Evolutionary conservation across 2,113 vertebrate genomes (phyloP), one percentile per base, ranked within the genome.

Genomic region (Ictalurus punctatus): DNA sequence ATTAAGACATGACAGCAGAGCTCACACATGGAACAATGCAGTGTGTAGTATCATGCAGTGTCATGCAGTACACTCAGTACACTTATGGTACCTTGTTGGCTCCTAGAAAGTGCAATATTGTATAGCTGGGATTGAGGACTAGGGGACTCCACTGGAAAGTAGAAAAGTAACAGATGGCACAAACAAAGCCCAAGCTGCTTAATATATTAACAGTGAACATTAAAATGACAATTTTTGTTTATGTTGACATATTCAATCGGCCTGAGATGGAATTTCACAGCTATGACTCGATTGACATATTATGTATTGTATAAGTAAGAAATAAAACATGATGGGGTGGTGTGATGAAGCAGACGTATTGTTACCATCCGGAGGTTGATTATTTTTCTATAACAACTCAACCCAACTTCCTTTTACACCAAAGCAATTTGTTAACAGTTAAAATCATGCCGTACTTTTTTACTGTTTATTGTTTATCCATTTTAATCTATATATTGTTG

Each of bases 71-170:
- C 90, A 95, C 94, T 93, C 76, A 94, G 65, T 88, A 86, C 14
- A 92, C 56, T 81, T 90, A 91, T 92, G 95, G 97, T 99, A 99
- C 98, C 98, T 99, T 99, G 92, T 97, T 97, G 93, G 98, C 96
- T 96, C 98, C 98, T 97, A 99, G 97, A 97, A 99, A 97, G 96
- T 99, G 98, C 96, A 99, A 97, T 94, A 99, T 99, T 94, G 98
- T 98, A 94, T 98, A 99, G 97, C 98, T 99, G 96, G 98, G 97
- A 93, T 99, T 99, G 97, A 99, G 97, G 95, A 99, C 97, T 97
- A 99, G 96, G 94, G 98, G 98, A 90, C 97, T 99, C 97, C 97
- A 99, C 97, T 99, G 97, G 93, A 98, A 97, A 94, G 94, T 94
- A 96, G 96, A 94, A 95, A 93, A 90, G 86, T 92, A 27, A 82